Conservation (phyloP, 2,888 invertebrate genomes). For the Lamellibrachia satsuma region DNA sequence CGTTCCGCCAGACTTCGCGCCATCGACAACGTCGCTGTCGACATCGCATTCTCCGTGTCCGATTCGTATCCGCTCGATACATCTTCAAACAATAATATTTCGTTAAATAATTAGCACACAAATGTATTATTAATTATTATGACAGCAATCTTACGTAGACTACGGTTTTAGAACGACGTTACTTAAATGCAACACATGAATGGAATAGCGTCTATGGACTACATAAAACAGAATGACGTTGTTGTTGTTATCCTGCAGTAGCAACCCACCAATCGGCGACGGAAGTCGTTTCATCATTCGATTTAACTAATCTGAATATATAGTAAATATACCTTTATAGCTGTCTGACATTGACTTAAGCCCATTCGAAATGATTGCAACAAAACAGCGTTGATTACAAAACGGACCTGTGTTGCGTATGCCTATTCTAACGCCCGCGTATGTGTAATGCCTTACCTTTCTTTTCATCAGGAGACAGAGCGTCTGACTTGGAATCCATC, state of each 20-base stretch:
- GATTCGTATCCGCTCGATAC: constrained; percentile 1
- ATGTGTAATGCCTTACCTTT: background rate
- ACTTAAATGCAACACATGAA: background rate
- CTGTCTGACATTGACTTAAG: too few relatives aligned
- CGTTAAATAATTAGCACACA: background rate
- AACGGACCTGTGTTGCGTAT: too few relatives aligned
- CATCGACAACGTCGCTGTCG: background rate
- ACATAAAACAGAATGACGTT: background rate
- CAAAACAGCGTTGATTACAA: too few relatives aligned
- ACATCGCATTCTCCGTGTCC: background rate
- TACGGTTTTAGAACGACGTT: background rate
- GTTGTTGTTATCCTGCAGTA: background rate
- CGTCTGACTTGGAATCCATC: constrained; percentile 6
- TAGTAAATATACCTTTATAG: background rate
- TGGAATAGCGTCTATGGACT: background rate
- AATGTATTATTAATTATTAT: too few relatives aligned
- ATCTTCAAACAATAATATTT: background rate
- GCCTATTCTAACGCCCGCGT: background rate
- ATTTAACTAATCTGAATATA: background rate
- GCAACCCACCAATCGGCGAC: background rate
- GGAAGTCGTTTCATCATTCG: too few relatives aligned
- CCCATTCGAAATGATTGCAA: too few relatives aligned
- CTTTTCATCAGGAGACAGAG: background rate
- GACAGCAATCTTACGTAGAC: too few relatives aligned
- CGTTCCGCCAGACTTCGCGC: background rate